Evolutionary conservation across 2,113 vertebrate genomes (phyloP).

Genomic region (Tretioscincus oriximinensis): DNA sequence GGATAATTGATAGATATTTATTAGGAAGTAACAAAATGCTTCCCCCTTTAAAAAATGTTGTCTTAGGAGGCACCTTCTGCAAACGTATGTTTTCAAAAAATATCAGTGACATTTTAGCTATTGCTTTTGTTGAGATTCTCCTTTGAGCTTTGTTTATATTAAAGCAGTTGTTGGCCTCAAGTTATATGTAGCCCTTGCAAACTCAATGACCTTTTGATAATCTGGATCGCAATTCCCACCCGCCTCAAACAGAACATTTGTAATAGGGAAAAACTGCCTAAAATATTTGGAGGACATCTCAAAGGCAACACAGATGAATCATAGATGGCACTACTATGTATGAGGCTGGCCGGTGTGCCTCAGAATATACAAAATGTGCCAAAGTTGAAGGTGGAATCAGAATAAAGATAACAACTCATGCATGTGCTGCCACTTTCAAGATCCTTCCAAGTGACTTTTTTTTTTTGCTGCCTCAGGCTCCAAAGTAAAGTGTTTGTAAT

Average conservation of each 20-base stretch:
- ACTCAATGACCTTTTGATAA: neutral
- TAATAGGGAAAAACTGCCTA: no score
- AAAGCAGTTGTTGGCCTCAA: neutral
- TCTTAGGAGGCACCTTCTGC: neutral
- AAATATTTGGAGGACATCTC: no score
- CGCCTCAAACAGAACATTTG: neutral
- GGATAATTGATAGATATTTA: neutral
- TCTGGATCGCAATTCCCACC: neutral
- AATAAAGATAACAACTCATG: no score
- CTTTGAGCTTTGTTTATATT: no score
- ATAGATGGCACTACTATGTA: no score
- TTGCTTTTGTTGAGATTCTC: neutral
- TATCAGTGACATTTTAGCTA: neutral
- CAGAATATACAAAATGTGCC: no score
- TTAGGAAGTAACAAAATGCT: neutral
- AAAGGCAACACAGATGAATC: no score
- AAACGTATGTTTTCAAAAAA: neutral
- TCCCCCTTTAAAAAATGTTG: neutral
- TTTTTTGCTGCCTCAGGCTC: no score
- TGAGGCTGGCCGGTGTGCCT: no score
- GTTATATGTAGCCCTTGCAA: neutral
- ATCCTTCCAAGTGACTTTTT: no score
- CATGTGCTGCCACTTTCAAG: no score
- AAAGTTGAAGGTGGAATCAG: no score
- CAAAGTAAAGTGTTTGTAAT: neutral